A percentile compares a stretch with the other conserved stretches of the same genome.
Conservation (phyloP, 2,113 vertebrate species). For the Epinephelus moara region DNA sequence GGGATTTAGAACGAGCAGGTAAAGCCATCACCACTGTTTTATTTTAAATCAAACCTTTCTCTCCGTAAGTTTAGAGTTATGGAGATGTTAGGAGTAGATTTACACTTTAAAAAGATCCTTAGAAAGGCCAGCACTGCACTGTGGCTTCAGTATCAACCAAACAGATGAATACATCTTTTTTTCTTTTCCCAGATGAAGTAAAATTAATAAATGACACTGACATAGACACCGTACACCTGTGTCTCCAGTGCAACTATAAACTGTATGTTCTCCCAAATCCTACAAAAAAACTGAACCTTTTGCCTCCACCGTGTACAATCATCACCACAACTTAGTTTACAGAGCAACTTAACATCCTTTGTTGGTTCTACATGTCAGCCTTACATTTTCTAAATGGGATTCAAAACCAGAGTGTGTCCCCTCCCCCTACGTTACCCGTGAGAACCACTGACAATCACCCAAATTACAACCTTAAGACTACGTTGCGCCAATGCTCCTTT, state of each 20-base stretch:
- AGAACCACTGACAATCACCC: background rate
- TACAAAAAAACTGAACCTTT: background rate
- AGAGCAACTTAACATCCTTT: background rate
- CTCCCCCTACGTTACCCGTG: background rate
- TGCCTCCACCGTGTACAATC: background rate
- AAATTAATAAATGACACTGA: too few relatives aligned
- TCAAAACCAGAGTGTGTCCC: background rate
- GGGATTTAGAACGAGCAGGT: background rate
- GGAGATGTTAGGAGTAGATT: background rate
- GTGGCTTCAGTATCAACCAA: too few relatives aligned
- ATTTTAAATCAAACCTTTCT: background rate
- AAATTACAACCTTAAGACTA: background rate
- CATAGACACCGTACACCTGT: too few relatives aligned
- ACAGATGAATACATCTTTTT: too few relatives aligned
- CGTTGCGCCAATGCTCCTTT: background rate
- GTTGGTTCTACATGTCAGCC: background rate
- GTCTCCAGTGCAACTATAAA: background rate
- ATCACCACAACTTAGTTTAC: background rate
- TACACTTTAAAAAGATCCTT: too few relatives aligned
- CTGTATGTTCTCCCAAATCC: background rate
- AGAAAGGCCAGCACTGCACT: too few relatives aligned
- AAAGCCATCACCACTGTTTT: background rate
- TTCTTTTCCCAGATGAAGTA: too few relatives aligned
- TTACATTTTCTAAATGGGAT: background rate
- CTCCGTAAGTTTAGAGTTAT: background rate